Evolutionary conservation across 2,113 vertebrate species (phyloP).

Genomic region (Engystomops pustulosus): DNA sequence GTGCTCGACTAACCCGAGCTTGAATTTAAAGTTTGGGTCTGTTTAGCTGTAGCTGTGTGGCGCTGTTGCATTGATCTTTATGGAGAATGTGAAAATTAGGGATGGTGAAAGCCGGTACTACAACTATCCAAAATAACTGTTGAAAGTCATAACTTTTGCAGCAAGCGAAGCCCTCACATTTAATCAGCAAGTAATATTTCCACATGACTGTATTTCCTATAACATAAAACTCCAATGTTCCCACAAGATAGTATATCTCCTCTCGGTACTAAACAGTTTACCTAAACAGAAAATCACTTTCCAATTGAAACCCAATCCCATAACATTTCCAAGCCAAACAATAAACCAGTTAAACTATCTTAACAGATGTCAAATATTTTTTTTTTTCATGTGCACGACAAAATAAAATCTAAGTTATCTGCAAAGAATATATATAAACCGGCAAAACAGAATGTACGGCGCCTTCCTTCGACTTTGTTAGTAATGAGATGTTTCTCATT

Average conservation of each 20-base stretch:
- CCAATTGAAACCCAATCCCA: slow-evolving; percentile 12
- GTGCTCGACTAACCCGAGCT: too few species aligned
- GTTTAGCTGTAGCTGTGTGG: background rate
- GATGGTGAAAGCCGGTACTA: background rate
- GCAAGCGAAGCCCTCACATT: background rate
- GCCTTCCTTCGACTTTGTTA: slow-evolving; percentile 83
- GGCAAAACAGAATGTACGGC: slow-evolving; percentile 81
- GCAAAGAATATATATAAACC: slow-evolving; percentile 72
- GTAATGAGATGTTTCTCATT: slow-evolving; percentile 86
- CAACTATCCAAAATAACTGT: background rate
- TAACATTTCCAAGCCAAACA: background rate
- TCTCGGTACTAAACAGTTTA: background rate
- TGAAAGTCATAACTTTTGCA: background rate
- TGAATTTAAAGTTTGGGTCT: too few species aligned
- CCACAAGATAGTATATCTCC: background rate
- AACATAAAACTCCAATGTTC: background rate
- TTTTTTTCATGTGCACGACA: background rate
- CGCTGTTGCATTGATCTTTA: background rate
- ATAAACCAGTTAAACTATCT: slow-evolving; percentile 36
- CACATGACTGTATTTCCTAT: background rate
- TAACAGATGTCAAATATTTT: slow-evolving; percentile 33
- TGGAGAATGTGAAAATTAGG: background rate
- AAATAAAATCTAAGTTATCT: slow-evolving; percentile 79
- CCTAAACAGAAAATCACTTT: slow-evolving; percentile 29
- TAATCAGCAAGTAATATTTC: background rate